Percentiles rank a stretch among this genome's conserved stretches.
phyloP scores from a whole-genome alignment of 2,888 invertebrate species.

The Acanthosepion lycidas region DNA sequence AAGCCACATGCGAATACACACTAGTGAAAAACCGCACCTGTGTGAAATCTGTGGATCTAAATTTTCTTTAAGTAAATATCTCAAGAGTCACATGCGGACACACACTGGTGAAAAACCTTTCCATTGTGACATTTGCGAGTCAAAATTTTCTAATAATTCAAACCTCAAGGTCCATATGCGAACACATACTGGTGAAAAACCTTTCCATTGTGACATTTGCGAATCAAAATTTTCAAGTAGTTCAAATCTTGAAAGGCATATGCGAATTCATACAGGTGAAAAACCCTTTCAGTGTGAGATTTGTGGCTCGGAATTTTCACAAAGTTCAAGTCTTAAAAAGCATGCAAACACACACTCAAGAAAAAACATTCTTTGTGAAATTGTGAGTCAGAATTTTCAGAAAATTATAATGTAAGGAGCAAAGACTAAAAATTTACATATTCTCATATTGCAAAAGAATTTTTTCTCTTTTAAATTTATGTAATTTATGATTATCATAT shows the following conservation, averaged over 20 bases:
- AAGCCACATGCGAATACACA: not conserved
- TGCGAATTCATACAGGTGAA: not conserved
- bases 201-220: not conserved
- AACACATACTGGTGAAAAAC: not conserved
- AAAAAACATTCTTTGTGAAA: not conserved
- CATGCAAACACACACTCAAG: not conserved
- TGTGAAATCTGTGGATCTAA: not conserved
- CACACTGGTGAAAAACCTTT: constrained; percentile 21
- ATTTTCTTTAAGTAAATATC: not conserved
- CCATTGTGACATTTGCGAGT: not conserved
- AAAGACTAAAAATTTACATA: no score
- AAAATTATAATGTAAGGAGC: not conserved
- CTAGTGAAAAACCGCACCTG: not conserved
- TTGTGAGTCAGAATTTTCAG: not conserved
- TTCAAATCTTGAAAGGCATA: not conserved
- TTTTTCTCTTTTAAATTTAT: no score
- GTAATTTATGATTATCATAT: no score
- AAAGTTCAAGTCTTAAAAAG: not conserved
- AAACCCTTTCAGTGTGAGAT: not conserved
- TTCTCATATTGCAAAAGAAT: no score
- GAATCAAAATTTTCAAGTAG: not conserved
- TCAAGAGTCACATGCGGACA: constrained; percentile 9
- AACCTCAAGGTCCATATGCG: not conserved
- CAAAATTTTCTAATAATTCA: not conserved
- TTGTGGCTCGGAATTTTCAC: not conserved